Conservation (phyloP, 2,113 vertebrate genomes). For the Calonectris borealis region DNA sequence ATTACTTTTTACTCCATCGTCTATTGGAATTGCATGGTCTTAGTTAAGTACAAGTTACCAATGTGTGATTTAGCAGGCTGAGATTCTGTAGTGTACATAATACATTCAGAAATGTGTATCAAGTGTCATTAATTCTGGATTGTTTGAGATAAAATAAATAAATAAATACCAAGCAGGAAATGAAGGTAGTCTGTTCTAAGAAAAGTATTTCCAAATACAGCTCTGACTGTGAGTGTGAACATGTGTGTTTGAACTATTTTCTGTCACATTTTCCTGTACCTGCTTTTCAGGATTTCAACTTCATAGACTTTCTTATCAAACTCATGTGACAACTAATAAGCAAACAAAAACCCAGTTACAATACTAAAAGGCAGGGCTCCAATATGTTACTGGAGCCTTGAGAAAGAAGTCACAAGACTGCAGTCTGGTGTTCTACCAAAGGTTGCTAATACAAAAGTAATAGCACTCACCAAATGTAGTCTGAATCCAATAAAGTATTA, state of each 20-base stretch:
- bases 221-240: background rate
- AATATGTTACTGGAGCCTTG: background rate
- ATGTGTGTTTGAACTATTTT: background rate
- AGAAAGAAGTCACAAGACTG: background rate
- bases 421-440: background rate
- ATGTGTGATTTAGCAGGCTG: background rate
- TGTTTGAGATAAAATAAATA: slow-evolving; percentile 21
- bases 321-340: slow-evolving; percentile 1
- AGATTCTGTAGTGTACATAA: slow-evolving; percentile 30
- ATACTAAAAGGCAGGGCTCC: slow-evolving; percentile 30
- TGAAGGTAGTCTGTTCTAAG: background rate
- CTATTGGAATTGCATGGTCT: background rate
- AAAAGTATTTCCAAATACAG: background rate
- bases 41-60: background rate
- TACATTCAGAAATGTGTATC: slow-evolving; percentile 24
- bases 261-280: background rate
- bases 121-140: background rate
- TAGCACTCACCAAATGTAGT: background rate
- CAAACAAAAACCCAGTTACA: slow-evolving; percentile 48
- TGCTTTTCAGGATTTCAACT: slow-evolving; percentile 5
- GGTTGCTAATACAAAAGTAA: slow-evolving; percentile 12
- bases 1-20: background rate
- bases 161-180: background rate
- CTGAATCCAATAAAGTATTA: background rate
- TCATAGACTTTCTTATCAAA: slow-evolving; percentile 3